These are phyloP conservation scores for Hydraecia micacea DNA, from an alignment of 2,888 invertebrate species.

Conservation along the genomic window DNA sequence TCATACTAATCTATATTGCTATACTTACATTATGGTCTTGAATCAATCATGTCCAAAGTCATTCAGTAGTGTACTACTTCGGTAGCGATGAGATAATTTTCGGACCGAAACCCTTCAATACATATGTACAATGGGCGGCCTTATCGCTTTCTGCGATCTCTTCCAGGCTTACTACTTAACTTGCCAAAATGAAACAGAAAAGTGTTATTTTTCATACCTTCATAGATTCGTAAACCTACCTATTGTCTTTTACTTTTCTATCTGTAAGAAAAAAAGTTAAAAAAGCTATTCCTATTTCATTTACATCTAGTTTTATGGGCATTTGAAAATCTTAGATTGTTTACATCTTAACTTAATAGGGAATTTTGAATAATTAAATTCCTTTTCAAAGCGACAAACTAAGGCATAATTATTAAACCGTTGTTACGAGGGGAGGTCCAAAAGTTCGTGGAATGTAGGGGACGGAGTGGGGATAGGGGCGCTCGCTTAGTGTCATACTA, in stretches of 20 bases:
- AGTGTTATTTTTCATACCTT: neutral
- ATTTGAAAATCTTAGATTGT: neutral
- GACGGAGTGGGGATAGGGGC: too few relatives aligned
- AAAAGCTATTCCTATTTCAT: neutral
- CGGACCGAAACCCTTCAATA: neutral
- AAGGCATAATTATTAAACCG: constrained; percentile 11
- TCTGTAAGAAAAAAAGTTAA: neutral
- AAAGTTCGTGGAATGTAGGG: too few relatives aligned
- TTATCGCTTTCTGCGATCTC: too few relatives aligned
- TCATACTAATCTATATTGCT: neutral
- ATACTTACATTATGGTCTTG: neutral
- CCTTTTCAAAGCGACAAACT: constrained; percentile 18
- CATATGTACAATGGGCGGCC: too few relatives aligned
- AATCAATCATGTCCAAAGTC: neutral
- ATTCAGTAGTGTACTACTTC: neutral
- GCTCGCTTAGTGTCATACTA: too few relatives aligned
- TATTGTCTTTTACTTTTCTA: neutral
- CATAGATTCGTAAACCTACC: neutral
- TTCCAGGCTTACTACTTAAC: neutral
- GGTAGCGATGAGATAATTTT: neutral
- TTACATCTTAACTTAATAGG: too few relatives aligned
- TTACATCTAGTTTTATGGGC: neutral
- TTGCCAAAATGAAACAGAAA: neutral
- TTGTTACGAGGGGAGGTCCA: too few relatives aligned
- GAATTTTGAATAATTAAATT: too few relatives aligned